Evolutionary conservation across 2,888 invertebrate species (phyloP), one percentile per base, ranked within the genome.

Genomic region (Hydraecia micacea): DNA sequence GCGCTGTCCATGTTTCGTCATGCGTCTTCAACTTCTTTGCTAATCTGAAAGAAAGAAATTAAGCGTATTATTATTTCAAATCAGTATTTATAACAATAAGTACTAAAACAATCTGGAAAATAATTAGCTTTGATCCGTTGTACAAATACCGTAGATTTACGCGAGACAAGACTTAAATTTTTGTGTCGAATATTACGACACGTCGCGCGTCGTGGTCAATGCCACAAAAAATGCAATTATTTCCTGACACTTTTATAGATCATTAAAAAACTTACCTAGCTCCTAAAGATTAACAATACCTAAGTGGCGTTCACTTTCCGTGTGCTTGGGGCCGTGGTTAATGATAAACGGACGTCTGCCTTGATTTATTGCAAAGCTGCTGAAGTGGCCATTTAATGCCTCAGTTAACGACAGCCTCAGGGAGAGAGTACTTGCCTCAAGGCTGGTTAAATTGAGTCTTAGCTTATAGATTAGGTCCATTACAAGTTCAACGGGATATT

Each of bases 1-100:
- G 79, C 93, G 93, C 88, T 94, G 90, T 90, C 96, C 96, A 96
- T 96, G 95, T 95, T 96, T 96, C 92, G 95, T 94, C 96, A 96
- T 96, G 88, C 95, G 95, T 91, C 79, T 90, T 93, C 85, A 90
- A 80, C 32, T 77, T 81, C 75, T 76, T 80, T 73, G 66, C 58
- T 55, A 87, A 92, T 90, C 96, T 96, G 95, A 75, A 96, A 96
- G 93, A 94, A 95, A 81, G 5, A 74, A 77, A 84, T 63, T n/a
- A 0, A 32, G 39, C 1, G 13, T 69, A 18, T 83, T 69, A 77
- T 46, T 60, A 60, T 65, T 60, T 76, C 15, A 39, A 4, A 21
- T 46, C 13, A 6, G 11, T 55, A n/a, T n/a, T n/a, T n/a, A 7
- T 21, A 28, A 32, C 18, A 65, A 49, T 71, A 39, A 39, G 1